phyloP scores from a whole-genome alignment of 2,113 vertebrate species.

The Isichthys henryi region DNA sequence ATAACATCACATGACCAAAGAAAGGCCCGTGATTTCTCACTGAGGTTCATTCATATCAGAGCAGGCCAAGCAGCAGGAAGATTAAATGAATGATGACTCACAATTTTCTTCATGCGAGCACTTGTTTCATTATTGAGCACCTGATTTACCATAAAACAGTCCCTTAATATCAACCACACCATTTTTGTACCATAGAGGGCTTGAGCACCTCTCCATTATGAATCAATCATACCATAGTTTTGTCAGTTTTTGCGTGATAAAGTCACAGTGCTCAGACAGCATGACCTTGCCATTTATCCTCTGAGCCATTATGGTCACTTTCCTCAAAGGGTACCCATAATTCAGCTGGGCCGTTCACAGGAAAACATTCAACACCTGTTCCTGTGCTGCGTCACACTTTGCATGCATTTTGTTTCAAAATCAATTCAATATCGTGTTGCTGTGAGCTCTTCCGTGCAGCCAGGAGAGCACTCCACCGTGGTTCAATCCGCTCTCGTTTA shows the following conservation, averaged over 20 bases:
- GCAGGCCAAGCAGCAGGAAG: not conserved
- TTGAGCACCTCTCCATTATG: not conserved
- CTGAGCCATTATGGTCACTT: not conserved
- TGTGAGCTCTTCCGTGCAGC: not conserved
- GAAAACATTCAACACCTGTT: not conserved
- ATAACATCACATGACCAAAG: not conserved
- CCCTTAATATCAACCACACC: not conserved
- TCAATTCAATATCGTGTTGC: conserved; percentile 5
- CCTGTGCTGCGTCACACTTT: not conserved
- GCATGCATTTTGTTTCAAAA: not conserved
- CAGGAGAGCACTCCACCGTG: not conserved
- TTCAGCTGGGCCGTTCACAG: not conserved
- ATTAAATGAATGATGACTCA: conserved; percentile 9
- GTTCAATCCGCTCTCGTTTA: conserved; percentile 1
- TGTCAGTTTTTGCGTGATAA: not conserved
- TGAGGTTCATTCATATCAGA: conserved; percentile 7
- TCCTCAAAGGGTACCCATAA: not conserved
- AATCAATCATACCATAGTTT: not conserved
- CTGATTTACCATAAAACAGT: not conserved
- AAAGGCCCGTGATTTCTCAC: not conserved
- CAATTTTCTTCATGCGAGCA: not conserved
- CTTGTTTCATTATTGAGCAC: not conserved
- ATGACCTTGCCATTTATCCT: not conserved
- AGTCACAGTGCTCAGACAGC: not conserved
- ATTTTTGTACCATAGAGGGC: not conserved